Base-by-base conservation (phyloP, 2,113 vertebrate species). In the Hystrix brachyura region DNA sequence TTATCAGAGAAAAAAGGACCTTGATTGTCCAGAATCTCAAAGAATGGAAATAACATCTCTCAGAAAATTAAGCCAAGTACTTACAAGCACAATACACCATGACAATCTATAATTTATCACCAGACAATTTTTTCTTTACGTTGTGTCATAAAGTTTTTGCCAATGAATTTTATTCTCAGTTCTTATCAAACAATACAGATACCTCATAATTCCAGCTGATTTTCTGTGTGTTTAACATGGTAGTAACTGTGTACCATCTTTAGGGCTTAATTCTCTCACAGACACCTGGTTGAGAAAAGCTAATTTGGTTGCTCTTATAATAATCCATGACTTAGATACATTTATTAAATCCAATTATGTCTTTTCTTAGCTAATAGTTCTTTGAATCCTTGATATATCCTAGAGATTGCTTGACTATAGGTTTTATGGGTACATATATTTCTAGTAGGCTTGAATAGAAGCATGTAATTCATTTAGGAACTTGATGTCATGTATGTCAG, bases 1-100 rank as follows among this genome's bases (percentile, higher is more conserved):
- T 62, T 57, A 76, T 87, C 34, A 65, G 79, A 96, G 76, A 86
- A 88, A 60, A 86, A 88, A 60, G 23, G 59, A 91, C 17, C 76
- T 86, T 51, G 34, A 32, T 81, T 59, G 38, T 34, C 14, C 9
- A 72, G n/a, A 79, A 32, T 85, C 78, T 96, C 60, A 89, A 83
- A 95, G 38, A 13, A 74, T 46, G 17, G 34, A 57, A 34, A 93
- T 69, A 38, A 32, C 1, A 8, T 34, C 2, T n/a, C 48, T 91
- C 74, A 81, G 69, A 85, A 80, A 88, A 91, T 11, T 10, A 59
- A 60, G 5, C 43, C 14, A 74, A 71, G 7, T 85, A 46, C 19
- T 32, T 65, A 55, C 87, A 88, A 89, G 48, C 18, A 65, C 43
- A 84, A 12, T 14, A 72, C 7, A 94, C 18, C 67, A 78, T 53